Evolutionary conservation across 2,888 invertebrate species (phyloP).

Genomic region (Acanthosepion pharaonis): DNA sequence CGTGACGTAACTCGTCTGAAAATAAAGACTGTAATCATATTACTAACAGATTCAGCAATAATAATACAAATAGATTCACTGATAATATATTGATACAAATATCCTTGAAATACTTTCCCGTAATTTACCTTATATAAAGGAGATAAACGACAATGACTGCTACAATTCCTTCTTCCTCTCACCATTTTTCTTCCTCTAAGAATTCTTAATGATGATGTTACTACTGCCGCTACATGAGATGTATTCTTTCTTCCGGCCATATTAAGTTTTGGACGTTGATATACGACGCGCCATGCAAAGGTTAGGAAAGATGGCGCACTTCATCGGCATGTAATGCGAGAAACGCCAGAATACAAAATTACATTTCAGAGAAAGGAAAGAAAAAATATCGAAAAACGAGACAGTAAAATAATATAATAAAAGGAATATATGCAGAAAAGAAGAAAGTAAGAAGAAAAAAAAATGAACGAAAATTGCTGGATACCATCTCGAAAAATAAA

Average conservation of each 20-base stretch:
- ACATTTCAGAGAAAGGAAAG: neutral
- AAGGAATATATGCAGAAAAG: no score
- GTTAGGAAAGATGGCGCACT: neutral
- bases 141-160: neutral
- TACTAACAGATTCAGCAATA: no score
- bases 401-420: no score
- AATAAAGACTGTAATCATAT: no score
- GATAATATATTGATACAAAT: neutral
- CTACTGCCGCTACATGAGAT: neutral
- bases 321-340: neutral
- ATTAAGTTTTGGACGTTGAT: neutral
- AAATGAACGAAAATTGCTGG: no score
- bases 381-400: no score
- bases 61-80: no score
- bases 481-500: no score
- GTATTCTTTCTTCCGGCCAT: neutral
- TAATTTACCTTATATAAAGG: neutral
- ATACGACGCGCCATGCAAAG: neutral
- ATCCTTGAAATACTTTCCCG: neutral
- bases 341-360: neutral
- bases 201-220: no score
- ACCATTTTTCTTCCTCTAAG: no score
- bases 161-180: neutral
- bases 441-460: no score
- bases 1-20: no score